Base-by-base conservation (phyloP, 1,140 invertebrate genomes). In the Trypoxylus dichotomus region DNA sequence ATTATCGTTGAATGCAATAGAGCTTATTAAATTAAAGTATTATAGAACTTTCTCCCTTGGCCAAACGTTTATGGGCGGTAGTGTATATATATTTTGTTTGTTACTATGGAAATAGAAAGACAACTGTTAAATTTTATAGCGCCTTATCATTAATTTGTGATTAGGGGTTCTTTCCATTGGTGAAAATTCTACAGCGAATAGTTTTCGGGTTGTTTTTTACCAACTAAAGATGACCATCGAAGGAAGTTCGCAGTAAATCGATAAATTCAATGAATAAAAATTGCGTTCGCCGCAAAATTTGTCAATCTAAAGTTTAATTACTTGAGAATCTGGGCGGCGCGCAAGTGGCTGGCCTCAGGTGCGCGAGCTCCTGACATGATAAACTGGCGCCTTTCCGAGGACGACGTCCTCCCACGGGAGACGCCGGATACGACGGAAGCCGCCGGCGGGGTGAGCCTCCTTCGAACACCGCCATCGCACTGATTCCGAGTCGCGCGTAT, bases 301-400 rank as follows among this genome's bases (percentile, higher is more conserved):
- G 60, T 68, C 60, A 68, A 68, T 68, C 60, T 68, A 68, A 68
- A 68, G 60, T 68, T 68, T 68, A 68, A 68, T 68, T 68, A 68
- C 6, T 68, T 68, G 60, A 68, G 60, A 68, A 29, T 68, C 60
- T 68, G 19, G 21, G 60, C 60, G 43, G 43, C 43, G 43, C 43
- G 27, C 60, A 6, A 68, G 43, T 24, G 1, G 27, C 15, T 7
- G 60, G 60, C 6, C 60, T 3, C 60, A 68, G 60, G 60, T 68
- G 60, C 60, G 27, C 21, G 2, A 24, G 60, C 60, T 68, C 60
- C 21, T 68, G 60, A 68, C 60, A 68, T 68, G 60, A 68, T 68
- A 68, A 68, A 68, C 19, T 24, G 60, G 27, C 21, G 60, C 60
- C 60, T 68, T 68, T 68, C 19, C 27, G 21, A 68, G 60, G 60